A percentile compares a stretch with the other conserved stretches of the same genome.
Evolutionary conservation across 2,797 vertebrate genomes (phyloP).

Genomic region (Sciurus vulgaris): DNA sequence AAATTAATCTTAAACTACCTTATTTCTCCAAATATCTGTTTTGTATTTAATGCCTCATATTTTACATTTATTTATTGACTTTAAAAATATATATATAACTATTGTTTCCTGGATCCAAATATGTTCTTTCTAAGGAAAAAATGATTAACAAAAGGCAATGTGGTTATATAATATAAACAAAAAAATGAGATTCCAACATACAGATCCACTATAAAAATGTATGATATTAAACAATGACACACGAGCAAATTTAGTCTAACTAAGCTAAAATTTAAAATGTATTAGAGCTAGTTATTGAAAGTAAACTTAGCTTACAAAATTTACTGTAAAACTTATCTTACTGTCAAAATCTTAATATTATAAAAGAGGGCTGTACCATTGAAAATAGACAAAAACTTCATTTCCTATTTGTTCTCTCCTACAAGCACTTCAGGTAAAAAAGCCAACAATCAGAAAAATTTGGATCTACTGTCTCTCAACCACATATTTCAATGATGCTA

Average conservation of each 20-base stretch:
- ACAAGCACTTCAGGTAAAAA: neutral
- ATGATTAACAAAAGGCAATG: neutral
- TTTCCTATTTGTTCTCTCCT: neutral
- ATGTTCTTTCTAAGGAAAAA: neutral
- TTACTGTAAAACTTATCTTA: neutral
- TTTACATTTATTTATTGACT: neutral
- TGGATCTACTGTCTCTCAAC: neutral
- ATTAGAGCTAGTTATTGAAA: slow-evolving; percentile 42
- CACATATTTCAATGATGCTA: neutral
- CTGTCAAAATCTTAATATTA: neutral
- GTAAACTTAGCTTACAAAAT: neutral
- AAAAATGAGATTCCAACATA: slow-evolving; percentile 41
- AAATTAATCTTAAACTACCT: slow-evolving; percentile 27
- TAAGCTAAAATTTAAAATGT: slow-evolving; percentile 18
- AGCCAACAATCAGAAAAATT: neutral
- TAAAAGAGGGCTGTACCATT: neutral
- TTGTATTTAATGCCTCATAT: neutral
- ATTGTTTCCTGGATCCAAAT: neutral
- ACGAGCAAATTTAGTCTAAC: slow-evolving; percentile 8
- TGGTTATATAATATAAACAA: neutral
- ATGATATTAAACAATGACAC: neutral
- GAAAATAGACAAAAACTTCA: slow-evolving; percentile 28
- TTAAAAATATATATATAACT: neutral
- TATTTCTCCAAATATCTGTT: neutral
- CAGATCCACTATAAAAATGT: neutral